These are phyloP conservation scores for Cephus pygmeus DNA, from an alignment of 2,888 invertebrate genomes.

Conservation along the genomic window DNA sequence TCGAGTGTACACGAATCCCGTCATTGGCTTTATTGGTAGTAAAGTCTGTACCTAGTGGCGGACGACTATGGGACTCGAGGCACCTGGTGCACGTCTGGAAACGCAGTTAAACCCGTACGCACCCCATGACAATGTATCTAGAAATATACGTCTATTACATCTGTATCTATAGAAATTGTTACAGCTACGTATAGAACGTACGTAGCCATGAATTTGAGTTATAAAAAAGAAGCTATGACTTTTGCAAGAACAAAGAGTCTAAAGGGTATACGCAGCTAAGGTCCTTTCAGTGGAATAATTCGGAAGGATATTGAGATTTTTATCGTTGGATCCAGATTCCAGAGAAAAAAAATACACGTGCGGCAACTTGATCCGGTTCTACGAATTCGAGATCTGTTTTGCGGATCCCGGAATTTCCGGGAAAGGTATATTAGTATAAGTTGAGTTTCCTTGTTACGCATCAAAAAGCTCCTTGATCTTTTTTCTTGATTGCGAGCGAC, in stretches of 20 bases:
- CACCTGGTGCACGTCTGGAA: conserved; percentile 58
- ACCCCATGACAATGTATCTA: conserved; percentile 14
- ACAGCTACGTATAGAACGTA: neutral
- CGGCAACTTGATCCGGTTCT: neutral
- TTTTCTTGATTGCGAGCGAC: conserved; percentile 8
- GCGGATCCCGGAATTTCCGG: neutral
- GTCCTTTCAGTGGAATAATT: neutral
- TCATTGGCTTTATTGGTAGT: conserved; percentile 60
- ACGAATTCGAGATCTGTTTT: neutral
- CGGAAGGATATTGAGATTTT: neutral
- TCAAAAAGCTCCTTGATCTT: conserved; percentile 9
- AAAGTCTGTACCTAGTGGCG: conserved; percentile 50
- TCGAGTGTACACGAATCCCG: conserved; percentile 53
- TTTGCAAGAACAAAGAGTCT: neutral
- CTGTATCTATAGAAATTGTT: neutral
- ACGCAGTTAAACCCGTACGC: conserved; percentile 50
- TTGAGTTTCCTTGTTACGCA: conserved; percentile 8
- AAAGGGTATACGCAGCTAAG: neutral
- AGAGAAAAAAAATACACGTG: neutral
- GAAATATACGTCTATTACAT: neutral
- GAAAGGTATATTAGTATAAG: neutral
- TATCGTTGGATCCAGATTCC: neutral
- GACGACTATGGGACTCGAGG: conserved; percentile 49
- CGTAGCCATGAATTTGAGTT: neutral
- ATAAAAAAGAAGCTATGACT: neutral